Conservation (phyloP, 2,888 invertebrate genomes). For the Drosophila phalerata region DNA sequence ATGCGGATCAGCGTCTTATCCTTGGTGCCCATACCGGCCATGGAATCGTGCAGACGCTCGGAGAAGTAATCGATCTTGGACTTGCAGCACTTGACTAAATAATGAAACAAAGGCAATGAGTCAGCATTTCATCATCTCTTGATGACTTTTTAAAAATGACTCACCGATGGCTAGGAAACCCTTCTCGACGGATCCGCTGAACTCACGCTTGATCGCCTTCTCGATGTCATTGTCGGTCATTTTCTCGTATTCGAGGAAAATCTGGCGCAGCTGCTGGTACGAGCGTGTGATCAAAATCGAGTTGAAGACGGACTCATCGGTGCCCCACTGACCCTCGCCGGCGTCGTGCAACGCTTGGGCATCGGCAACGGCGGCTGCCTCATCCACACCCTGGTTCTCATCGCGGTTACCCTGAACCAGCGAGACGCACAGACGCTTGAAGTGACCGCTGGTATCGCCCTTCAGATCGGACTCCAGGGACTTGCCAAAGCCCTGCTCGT, state of each 20-base stretch:
- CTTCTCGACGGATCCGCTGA: conserved; percentile 94
- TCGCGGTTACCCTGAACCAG: conserved; percentile 95
- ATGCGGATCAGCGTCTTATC: conserved; percentile 97
- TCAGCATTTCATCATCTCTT: background rate
- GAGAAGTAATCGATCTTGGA: conserved; percentile 97
- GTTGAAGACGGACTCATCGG: conserved; percentile 96
- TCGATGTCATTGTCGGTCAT: conserved; percentile 93
- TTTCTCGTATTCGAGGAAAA: conserved; percentile 94
- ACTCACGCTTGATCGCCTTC: conserved; percentile 93
- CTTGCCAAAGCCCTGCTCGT: conserved; percentile 93
- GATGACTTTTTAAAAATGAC: conserved; percentile 56
- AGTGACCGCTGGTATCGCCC: conserved; percentile 98
- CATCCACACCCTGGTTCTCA: conserved; percentile 94
- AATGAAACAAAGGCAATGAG: background rate
- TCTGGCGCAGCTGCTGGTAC: conserved; percentile 94
- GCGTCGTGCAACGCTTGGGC: conserved; percentile 92
- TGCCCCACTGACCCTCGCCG: conserved; percentile 95
- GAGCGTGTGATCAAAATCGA: conserved; percentile 94
- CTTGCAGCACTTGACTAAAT: conserved; percentile 93
- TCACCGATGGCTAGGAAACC: conserved; percentile 95
- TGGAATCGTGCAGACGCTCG: conserved; percentile 94
- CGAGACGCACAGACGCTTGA: conserved; percentile 95
- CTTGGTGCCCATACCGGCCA: conserved; percentile 95
- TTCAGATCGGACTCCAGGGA: conserved; percentile 93
- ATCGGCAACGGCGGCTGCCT: conserved; percentile 92